These are phyloP conservation scores for Meteorus cinctellus DNA, from an alignment of 2,888 invertebrate genomes.

Conservation along the genomic window DNA sequence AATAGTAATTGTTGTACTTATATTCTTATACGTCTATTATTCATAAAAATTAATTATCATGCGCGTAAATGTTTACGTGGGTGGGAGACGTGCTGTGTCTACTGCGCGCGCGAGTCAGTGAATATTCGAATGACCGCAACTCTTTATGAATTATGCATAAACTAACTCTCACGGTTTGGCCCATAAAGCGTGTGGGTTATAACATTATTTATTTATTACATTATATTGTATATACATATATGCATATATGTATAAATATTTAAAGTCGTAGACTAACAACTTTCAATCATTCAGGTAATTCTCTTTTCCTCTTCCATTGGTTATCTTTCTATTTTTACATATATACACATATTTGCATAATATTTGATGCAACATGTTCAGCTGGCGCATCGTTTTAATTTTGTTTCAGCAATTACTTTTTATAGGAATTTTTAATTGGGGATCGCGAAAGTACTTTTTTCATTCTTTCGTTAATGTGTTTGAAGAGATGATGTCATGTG, in stretches of 20 bases:
- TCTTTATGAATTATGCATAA: slow-evolving; percentile 37
- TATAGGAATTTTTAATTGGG: background rate
- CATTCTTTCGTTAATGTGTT: background rate
- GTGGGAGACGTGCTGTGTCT: slow-evolving; percentile 1
- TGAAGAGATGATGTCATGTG: too few relatives aligned
- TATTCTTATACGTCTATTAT: background rate
- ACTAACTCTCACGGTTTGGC: slow-evolving; percentile 13
- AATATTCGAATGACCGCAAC: slow-evolving; percentile 31
- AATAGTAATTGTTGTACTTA: background rate
- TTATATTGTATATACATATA: slow-evolving; percentile 1
- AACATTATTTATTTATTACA: background rate
- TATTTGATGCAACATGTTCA: background rate
- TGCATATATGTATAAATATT: background rate
- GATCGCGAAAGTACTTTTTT: background rate
- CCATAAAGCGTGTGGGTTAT: slow-evolving; percentile 29
- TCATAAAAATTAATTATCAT: background rate
- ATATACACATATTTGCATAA: background rate
- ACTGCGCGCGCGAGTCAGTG: background rate
- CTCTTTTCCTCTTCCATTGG: background rate
- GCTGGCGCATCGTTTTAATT: background rate
- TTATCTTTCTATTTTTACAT: background rate
- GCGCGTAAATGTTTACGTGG: background rate
- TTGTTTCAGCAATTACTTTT: background rate
- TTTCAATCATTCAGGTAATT: slow-evolving; percentile 6
- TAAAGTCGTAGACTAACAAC: slow-evolving; percentile 14